A percentile compares a stretch with the other conserved stretches of the same genome.
Conservation (phyloP, 2,888 invertebrate genomes). For the Troides aeacus region DNA sequence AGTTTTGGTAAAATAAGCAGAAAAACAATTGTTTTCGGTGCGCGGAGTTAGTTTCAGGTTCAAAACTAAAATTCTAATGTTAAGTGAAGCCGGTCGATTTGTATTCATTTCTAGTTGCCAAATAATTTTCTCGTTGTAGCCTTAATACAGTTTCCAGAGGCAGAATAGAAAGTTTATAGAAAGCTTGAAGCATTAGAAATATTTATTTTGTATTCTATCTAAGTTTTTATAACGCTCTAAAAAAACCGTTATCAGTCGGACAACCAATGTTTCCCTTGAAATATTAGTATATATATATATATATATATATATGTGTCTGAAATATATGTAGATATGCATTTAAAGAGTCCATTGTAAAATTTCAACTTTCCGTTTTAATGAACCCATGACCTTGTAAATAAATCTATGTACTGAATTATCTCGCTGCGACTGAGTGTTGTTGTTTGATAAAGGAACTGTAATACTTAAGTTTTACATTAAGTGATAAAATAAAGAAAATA, state of each 20-base stretch:
- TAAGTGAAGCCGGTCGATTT: constrained; percentile 64
- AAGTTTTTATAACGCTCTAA: constrained; percentile 54
- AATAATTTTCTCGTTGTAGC: constrained; percentile 69
- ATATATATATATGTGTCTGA: constrained; percentile 49
- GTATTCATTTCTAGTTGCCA: constrained; percentile 76
- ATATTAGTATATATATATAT: constrained; percentile 23
- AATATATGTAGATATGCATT: constrained; percentile 61
- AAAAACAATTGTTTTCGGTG: constrained; percentile 53
- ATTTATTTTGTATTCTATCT: constrained; percentile 67
- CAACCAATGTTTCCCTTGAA: constrained; percentile 10
- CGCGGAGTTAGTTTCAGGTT: constrained; percentile 59
- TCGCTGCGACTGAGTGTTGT: constrained; percentile 77
- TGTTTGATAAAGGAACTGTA: constrained; percentile 79
- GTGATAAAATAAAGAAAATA: constrained; percentile 78
- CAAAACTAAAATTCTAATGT: constrained; percentile 60
- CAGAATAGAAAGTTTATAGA: constrained; percentile 62
- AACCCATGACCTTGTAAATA: constrained; percentile 70
- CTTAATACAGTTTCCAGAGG: constrained; percentile 65
- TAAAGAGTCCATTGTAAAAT: constrained; percentile 56
- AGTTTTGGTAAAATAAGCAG: constrained; percentile 31
- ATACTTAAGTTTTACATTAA: constrained; percentile 78
- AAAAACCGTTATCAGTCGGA: constrained; percentile 26
- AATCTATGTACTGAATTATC: constrained; percentile 68
- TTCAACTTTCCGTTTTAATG: constrained; percentile 43
- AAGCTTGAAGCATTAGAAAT: constrained; percentile 64